Base-by-base conservation (phyloP, 2,113 vertebrate genomes). In the Camelus dromedarius region DNA sequence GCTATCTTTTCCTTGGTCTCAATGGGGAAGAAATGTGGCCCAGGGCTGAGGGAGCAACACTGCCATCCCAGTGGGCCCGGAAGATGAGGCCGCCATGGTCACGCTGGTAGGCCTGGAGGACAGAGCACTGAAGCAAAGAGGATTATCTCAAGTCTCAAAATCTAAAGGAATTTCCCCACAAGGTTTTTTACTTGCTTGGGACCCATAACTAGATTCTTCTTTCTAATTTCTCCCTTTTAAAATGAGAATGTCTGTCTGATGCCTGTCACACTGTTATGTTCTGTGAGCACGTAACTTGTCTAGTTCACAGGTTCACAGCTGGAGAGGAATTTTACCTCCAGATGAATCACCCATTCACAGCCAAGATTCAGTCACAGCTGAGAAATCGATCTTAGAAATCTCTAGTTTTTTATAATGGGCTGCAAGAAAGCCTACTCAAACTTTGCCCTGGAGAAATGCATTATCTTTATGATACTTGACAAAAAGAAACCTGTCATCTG, bases 381-480 rank as follows among this genome's bases (percentile, higher is more conserved):
- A 69, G n/a, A 88, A 91, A 75, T n/a, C 0, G 4, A 92, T 42
- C n/a, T 82, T 54, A 83, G 52, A 35, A 38, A 64, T 50, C 32
- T 76, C 72, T 10, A 75, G 9, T 62, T 80, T 70, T 81, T 94
- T 92, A 50, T 48, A 84, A 80, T 24, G 32, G n/a, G 50, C 42
- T 84, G 9, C 32, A 56, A 80, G 66, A 80, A 92, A 92, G 77
- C 3, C 66, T 80, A 26, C 28, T 56, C 56, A 26, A 28, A 26
- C 72, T 96, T 56, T 92, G 58, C 42, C 72, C 52, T n/a, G 50
- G 18, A 91, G 50, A 58, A 16, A 89, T n/a, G 52, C 64, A 83
- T 93, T 66, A 91, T 50, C n/a, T 83, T 93, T 93, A 91, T 83
- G 64, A 52, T 52, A 79, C 18, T 77, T 70, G 80, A 90, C 67